Conservation (phyloP, 2,888 invertebrate genomes). For the Stictocephala bisonia region DNA sequence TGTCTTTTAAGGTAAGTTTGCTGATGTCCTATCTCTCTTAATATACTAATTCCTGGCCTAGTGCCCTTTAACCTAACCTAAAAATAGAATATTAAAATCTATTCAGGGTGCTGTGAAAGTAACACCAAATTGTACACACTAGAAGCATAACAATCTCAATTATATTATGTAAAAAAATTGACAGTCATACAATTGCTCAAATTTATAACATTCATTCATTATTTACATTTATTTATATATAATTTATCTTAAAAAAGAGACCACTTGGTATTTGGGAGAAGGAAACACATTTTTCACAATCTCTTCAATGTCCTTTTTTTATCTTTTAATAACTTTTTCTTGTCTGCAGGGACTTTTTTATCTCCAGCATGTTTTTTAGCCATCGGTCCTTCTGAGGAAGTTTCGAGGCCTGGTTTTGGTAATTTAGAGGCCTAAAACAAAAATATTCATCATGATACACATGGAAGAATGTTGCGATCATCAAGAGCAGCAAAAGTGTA, state of each 20-base stretch:
- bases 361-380: constrained; percentile 89
- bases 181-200: constrained; percentile 11
- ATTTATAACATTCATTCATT: constrained; percentile 25
- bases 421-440: constrained; percentile 67
- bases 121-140: no score
- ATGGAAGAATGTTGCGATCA: no score
- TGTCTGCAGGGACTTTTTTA: constrained; percentile 77
- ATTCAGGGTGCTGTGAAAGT: no score
- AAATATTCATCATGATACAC: no score
- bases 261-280: constrained; percentile 4
- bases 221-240: constrained; percentile 34
- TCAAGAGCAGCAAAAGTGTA: no score
- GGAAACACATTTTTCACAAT: constrained; percentile 72
- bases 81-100: no score
- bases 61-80: no score
- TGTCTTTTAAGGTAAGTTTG: no score
- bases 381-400: constrained; percentile 73
- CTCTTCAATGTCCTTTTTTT: constrained; percentile 87
- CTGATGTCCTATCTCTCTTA: no score
- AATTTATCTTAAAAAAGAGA: constrained; percentile 24
- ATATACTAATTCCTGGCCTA: no score
- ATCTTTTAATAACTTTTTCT: constrained; percentile 81
- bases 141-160: no score
- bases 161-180: constrained; percentile 5
- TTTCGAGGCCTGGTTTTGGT: constrained; percentile 63